Evolutionary conservation across 2,113 vertebrate genomes (phyloP), one percentile per base, ranked within the genome.

Genomic region (Chaetodon auriga): DNA sequence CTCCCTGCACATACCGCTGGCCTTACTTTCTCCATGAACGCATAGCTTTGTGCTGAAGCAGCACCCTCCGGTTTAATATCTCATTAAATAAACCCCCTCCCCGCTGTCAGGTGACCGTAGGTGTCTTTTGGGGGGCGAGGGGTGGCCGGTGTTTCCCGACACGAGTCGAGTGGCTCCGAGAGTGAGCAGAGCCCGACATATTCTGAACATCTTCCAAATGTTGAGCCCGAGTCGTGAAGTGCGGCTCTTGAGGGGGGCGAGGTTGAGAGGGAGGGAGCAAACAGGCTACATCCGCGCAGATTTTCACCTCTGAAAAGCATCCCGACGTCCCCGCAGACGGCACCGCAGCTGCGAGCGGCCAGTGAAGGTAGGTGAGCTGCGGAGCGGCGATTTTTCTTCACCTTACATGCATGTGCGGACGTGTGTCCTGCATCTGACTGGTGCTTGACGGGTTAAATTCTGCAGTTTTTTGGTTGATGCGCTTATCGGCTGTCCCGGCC

Each of bases 401-500:
- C 49, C 25, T 45, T 11, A 41, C 80, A 75, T 70, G 72, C 72
- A 45, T 82, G 79, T 84, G 64, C 25, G 54, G 48, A 7, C 18
- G 64, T 49, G 45, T 51, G 43, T 38, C 35, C 64, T 48, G 11
- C 36, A 68, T 81, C 10, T 49, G 63, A n/a, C 80, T 60, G 85
- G 94, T 72, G 76, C 45, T 51, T 35, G 75, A 95, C 84, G 95
- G 95, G 95, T 96, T 96, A 95, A 96, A 96, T 96, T 94, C 92
- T 96, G 95, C 95, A 95, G 12, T 75, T 94, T 94, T 93, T 90
- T 88, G 87, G 84, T 83, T 49, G 80, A 81, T 64, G 90, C 87
- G 90, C 84, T 75, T 70, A 4, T 81, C 75, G 51, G 75, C 68
- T 69, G 13, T 91, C 87, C 89, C 57, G 78, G 78, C 79, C 77